phyloP scores from a whole-genome alignment of 1,140 invertebrate genomes.

The Halotydeus destructor region DNA sequence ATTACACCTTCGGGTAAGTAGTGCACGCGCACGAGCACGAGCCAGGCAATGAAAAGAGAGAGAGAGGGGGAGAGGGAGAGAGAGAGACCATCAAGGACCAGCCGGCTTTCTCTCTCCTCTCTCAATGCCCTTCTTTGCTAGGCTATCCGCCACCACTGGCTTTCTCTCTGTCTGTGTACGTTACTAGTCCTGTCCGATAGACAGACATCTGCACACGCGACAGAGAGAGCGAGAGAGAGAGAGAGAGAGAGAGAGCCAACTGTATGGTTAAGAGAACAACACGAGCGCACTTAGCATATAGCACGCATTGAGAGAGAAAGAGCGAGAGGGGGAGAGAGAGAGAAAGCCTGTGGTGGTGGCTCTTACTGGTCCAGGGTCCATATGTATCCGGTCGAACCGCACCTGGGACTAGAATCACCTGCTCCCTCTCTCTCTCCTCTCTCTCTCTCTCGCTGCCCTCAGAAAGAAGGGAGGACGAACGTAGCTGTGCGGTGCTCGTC shows the following conservation, averaged over 20 bases:
- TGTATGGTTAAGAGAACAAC: not conserved
- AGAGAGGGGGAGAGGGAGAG: not conserved
- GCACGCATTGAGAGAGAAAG: not conserved
- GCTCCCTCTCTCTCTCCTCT: not conserved
- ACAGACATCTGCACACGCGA: not conserved
- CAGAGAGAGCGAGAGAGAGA: not conserved
- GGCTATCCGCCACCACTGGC: not conserved
- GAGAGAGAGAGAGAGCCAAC: too few species aligned
- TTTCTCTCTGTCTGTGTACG: not conserved
- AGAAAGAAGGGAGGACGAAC: too few species aligned
- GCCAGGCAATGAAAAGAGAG: not conserved
- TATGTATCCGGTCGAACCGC: not conserved
- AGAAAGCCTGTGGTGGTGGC: not conserved
- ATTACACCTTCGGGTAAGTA: too few species aligned
- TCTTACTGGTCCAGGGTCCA: not conserved
- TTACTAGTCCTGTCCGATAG: not conserved
- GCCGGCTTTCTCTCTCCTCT: not conserved
- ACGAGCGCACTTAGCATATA: not conserved
- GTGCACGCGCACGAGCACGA: not conserved
- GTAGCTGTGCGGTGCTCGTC: too few species aligned
- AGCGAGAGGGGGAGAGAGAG: not conserved
- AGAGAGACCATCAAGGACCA: not conserved
- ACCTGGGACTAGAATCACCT: not conserved
- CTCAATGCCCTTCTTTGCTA: not conserved
- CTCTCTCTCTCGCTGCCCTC: not conserved